Base-by-base conservation (phyloP, 2,797 vertebrate species). In the Benthosema pterotum region DNA sequence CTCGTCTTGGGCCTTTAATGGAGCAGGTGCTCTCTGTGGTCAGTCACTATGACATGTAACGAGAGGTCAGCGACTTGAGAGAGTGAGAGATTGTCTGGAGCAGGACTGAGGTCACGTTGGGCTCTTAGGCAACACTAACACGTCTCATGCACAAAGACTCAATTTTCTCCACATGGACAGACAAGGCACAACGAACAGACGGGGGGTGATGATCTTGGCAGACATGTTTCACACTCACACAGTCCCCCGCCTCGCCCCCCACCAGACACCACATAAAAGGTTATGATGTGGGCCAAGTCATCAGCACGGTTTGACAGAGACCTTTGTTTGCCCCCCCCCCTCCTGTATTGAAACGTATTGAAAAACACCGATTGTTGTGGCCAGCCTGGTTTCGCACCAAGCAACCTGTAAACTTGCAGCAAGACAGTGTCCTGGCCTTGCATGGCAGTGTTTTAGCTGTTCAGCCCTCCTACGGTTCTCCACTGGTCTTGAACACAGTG, bases 51-150 rank as follows among this genome's bases (percentile, higher is more conserved):
- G 57, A 67, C 63, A 25, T 53, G 13, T 13, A 38, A 38, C 32
- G 49, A 64, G 43, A 16, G 0, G 17, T 28, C n/a, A 62, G 45
- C 12, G n/a, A 46, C 3, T 13, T 4, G 13, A 46, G 45, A 46
- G 46, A 65, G 25, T 0, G 7, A 51, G 7, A 51, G 32, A 58
- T 25, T 25, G 69, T 67, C 52, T 63, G 64, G 46, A 69, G 80
- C 60, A 56, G 65, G 66, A 42, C 82, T 85, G 83, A 89, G 71
- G 85, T 84, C 85, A 86, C 52, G 68, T 75, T 15, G 69, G 55
- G 62, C 69, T 80, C 57, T 48, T n/a, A 65, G 72, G 78, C 62
- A 13, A 56, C 64, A 69, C 42, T 49, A 67, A 57, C 52, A 60
- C 66, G 62, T 38, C 48, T 18, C 60, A 43, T 43, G 54, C 75